Evolutionary conservation across 1,140 invertebrate genomes (phyloP).

Genomic region (Campoletis sonorensis): DNA sequence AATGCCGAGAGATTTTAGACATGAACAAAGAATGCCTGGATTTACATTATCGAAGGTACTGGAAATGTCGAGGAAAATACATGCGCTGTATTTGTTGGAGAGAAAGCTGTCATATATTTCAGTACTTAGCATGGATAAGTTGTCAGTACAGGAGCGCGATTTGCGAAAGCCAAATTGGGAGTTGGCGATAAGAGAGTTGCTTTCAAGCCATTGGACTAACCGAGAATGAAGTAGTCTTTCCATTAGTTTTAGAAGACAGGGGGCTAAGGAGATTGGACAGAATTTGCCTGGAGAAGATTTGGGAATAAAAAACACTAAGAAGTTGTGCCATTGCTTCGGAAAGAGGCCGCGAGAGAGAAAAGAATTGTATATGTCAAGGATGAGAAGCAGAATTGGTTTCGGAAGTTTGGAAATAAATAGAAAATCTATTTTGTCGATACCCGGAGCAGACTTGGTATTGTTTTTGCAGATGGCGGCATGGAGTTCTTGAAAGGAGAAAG

Average conservation of each 20-base stretch:
- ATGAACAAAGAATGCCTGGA: background rate
- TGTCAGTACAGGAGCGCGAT: too few relatives aligned
- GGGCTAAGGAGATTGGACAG: background rate
- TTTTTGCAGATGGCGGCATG: background rate
- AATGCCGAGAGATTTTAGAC: background rate
- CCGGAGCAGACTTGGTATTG: background rate
- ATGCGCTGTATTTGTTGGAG: background rate
- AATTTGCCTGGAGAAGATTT: background rate
- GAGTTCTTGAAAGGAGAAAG: background rate
- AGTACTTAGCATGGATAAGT: too few relatives aligned
- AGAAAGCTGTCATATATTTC: background rate
- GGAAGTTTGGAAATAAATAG: background rate
- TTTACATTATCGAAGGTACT: conserved; percentile 14
- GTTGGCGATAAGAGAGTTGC: too few relatives aligned
- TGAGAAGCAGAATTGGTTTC: background rate
- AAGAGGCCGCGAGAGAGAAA: background rate
- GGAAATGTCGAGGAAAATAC: conserved; percentile 16
- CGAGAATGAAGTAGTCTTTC: background rate
- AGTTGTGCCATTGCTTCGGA: background rate
- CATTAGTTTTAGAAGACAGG: background rate
- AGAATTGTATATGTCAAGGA: background rate
- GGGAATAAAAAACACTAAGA: background rate
- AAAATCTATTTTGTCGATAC: background rate
- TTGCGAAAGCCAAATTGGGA: too few relatives aligned
- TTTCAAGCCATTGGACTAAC: background rate